Percentiles rank a stretch among this genome's conserved stretches.
Conservation (phyloP, 2,113 vertebrate species). For the Otolemur garnettii region DNA sequence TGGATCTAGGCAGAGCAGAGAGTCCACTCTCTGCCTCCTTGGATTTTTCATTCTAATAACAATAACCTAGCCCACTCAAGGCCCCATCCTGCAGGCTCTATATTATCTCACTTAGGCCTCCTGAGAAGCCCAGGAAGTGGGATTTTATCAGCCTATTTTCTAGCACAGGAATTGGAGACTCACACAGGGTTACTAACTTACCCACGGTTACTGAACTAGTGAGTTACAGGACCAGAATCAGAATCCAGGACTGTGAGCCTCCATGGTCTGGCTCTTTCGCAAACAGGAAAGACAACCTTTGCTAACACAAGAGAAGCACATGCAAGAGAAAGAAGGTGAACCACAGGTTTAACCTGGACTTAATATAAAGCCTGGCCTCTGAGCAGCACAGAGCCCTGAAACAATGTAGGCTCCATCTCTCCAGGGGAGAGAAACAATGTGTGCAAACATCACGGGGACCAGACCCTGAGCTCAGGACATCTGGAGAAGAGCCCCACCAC, state of each 20-base stretch:
- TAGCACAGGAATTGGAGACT: background rate
- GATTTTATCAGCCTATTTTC: background rate
- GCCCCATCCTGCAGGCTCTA: too few relatives aligned
- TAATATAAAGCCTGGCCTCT: background rate
- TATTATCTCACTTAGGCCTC: background rate
- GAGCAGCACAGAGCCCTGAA: background rate
- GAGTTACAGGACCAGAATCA: background rate
- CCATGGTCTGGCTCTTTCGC: background rate
- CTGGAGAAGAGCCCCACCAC: background rate
- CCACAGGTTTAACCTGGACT: background rate
- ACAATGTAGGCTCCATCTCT: background rate
- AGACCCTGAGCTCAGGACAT: background rate
- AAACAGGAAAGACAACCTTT: background rate
- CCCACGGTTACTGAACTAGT: background rate
- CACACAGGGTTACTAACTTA: background rate
- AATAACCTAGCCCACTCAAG: background rate
- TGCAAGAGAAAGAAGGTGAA: background rate
- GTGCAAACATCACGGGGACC: background rate
- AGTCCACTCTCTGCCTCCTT: background rate
- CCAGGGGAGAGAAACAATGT: too few relatives aligned
- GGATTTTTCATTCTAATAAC: background rate
- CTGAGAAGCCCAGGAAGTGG: background rate
- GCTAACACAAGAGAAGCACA: background rate
- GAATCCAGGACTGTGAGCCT: background rate
- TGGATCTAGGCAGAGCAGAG: background rate